A percentile compares a stretch with the other conserved stretches of the same genome.
Evolutionary conservation across 2,113 vertebrate species (phyloP).

Genomic region (Myanophis thanlyinensis): DNA sequence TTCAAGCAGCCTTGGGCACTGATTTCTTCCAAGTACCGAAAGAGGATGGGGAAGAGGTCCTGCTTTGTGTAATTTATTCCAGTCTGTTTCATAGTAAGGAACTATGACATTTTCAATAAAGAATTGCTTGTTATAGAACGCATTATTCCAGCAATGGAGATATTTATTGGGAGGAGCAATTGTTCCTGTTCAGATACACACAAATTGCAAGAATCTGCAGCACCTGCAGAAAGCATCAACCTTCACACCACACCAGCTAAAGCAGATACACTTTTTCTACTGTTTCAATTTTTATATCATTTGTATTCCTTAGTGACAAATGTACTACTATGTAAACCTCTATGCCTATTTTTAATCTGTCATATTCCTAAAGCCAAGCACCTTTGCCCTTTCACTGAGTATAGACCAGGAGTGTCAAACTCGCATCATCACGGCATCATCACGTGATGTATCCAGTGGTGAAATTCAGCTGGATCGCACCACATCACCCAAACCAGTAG

Average conservation of each 20-base stretch:
- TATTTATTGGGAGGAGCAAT: not conserved
- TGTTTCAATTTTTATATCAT: not conserved
- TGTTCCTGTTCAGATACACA: not conserved
- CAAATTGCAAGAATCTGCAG: not conserved
- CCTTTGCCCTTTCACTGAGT: not conserved
- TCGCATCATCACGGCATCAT: too few species aligned
- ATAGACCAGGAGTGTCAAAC: not conserved
- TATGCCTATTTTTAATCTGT: not conserved
- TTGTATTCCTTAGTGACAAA: not conserved
- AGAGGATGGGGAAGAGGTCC: not conserved
- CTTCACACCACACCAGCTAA: not conserved
- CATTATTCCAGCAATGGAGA: not conserved
- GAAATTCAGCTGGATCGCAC: too few species aligned
- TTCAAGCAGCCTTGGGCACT: not conserved
- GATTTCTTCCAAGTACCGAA: not conserved
- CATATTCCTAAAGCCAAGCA: not conserved
- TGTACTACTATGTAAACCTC: not conserved
- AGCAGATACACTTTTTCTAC: not conserved
- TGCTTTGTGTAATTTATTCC: not conserved
- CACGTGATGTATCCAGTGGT: too few species aligned
- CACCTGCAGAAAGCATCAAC: not conserved
- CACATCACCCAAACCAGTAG: too few species aligned
- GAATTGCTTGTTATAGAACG: not conserved
- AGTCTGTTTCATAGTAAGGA: not conserved
- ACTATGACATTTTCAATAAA: not conserved